Evolutionary conservation across 1,140 invertebrate genomes (phyloP), one percentile per base, ranked within the genome.

Genomic region (Caenorhabditis tropicalis): DNA sequence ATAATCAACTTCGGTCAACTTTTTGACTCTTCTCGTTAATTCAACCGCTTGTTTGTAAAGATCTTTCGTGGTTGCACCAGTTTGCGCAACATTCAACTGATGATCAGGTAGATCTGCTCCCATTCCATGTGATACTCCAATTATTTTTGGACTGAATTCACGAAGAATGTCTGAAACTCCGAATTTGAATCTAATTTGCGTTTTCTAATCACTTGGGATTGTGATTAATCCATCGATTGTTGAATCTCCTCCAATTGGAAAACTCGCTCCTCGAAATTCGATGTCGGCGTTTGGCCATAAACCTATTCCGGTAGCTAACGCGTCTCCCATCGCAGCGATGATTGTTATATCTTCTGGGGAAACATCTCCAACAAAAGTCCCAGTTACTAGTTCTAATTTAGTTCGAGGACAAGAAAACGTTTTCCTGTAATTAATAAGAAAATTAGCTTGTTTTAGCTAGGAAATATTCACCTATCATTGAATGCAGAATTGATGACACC

Each of bases 191-290:
- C 12, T n/a, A 48, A 29, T n/a, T 36, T 19, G 10, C 3, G 6
- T 49, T 51, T 29, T 48, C 1, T 39, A 79, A 80, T 33, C 19
- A 85, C 84, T 90, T 10, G 89, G 90, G 49, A 90, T 88, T 2
- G 89, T 90, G 5, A 90, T 86, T 16, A 90, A 60, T 21, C 89
- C 89, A 84, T 90, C 89, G n/a, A 88, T 88, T 2, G 90, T 90
- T 10, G 89, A 91, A 84, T 90, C 89, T 24, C 89, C 89, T 3
- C 89, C 89, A 49, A 88, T 91, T 9, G 90, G 85, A 51, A 90
- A 90, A 21, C 91, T 88, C 5, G 90, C 89, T 24, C 89, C 89
- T 10, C 89, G 89, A 81, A 90, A 90, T 65, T 90, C 89, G 49
- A 90, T 91, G 31, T 87, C 81, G 9, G 88, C 89, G n/a, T 81